A percentile compares a stretch with the other conserved stretches of the same genome.
Evolutionary conservation across 2,797 vertebrate species (phyloP).

Genomic region (Macropus fuliginosus): DNA sequence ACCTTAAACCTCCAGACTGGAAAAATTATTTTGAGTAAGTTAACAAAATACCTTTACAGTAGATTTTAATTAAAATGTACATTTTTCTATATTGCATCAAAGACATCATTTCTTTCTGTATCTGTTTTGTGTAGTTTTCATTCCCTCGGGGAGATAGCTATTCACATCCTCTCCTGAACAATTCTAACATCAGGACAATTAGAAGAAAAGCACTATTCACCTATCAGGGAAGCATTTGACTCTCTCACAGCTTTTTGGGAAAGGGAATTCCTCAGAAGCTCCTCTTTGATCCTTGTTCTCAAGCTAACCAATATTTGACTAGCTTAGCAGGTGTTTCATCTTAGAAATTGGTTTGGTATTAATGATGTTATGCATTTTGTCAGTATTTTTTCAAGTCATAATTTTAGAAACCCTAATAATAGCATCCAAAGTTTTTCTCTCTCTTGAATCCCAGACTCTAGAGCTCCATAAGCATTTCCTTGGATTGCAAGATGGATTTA

Average conservation of each 20-base stretch:
- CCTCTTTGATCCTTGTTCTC: neutral
- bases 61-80: neutral
- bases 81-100: neutral
- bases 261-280: neutral
- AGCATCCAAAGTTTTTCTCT: neutral
- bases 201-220: neutral
- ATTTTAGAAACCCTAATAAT: neutral
- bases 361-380: neutral
- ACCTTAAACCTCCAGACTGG: constrained; percentile 52
- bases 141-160: neutral
- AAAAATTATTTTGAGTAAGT: constrained; percentile 67
- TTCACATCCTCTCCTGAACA: neutral
- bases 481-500: neutral
- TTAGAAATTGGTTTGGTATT: neutral
- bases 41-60: neutral
- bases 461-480: neutral
- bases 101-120: neutral
- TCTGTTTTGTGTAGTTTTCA: neutral
- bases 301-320: neutral
- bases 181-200: neutral
- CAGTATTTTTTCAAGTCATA: neutral
- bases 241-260: neutral
- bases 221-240: neutral
- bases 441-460: neutral
- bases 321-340: neutral